phyloP scores from a whole-genome alignment of 2,113 vertebrate species.

The Tautogolabrus adspersus region DNA sequence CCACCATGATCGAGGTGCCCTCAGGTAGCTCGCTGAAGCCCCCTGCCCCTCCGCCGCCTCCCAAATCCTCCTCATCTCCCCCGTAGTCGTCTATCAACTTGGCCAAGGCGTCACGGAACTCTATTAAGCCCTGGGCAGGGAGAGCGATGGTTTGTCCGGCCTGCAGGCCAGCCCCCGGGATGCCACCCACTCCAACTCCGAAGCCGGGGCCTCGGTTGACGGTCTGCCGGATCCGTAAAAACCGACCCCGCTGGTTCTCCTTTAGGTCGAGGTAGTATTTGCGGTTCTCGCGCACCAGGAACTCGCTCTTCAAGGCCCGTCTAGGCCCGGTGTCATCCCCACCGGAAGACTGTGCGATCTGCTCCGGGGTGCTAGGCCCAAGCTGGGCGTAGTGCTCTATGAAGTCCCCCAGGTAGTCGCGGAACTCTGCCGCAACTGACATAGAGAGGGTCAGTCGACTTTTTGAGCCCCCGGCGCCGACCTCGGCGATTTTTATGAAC shows the following conservation, averaged over 20 bases:
- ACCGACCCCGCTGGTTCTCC: constrained; percentile 93
- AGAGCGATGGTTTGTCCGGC: constrained; percentile 95
- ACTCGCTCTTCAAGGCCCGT: constrained; percentile 92
- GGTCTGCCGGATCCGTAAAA: constrained; percentile 91
- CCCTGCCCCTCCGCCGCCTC: constrained; percentile 86
- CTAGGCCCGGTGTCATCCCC: constrained; percentile 89
- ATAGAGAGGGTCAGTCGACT: constrained; percentile 95
- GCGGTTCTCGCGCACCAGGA: constrained; percentile 91
- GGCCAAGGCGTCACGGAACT: constrained; percentile 95
- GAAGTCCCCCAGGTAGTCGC: constrained; percentile 93
- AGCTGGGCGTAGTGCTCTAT: constrained; percentile 95
- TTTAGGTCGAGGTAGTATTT: constrained; percentile 96
- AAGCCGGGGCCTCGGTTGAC: constrained; percentile 91
- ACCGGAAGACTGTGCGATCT: constrained; percentile 90
- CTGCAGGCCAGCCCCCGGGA: constrained; percentile 86
- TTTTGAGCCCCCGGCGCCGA: constrained; percentile 94
- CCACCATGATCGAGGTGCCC: constrained; percentile 96
- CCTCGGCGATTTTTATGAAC: constrained; percentile 98
- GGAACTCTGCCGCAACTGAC: constrained; percentile 95
- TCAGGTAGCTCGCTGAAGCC: constrained; percentile 93
- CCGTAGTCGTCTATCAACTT: constrained; percentile 97
- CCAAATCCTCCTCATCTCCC: constrained; percentile 92
- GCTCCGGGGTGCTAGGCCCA: constrained; percentile 93
- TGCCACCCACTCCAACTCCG: constrained; percentile 84
- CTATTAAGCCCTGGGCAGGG: constrained; percentile 94